phyloP scores from a whole-genome alignment of 2,113 vertebrate species.

The Spea bombifrons region DNA sequence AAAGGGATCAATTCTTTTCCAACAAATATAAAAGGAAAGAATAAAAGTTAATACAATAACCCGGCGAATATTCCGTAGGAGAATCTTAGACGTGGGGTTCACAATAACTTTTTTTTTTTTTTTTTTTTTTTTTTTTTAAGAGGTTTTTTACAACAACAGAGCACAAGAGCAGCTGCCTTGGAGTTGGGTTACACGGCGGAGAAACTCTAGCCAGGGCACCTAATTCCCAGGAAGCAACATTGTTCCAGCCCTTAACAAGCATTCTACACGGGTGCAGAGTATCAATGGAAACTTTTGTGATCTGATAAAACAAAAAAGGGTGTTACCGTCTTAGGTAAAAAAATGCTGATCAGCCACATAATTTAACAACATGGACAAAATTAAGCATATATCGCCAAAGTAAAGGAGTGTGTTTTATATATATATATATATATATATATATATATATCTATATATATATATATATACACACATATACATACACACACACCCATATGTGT shows the following conservation, averaged over 20 bases:
- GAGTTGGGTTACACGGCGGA: slow-evolving; percentile 27
- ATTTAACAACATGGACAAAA: too few relatives aligned
- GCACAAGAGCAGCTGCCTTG: slow-evolving; percentile 28
- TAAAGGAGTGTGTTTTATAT: neutral
- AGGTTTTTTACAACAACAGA: neutral
- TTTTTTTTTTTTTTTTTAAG: too few relatives aligned
- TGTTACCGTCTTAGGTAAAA: too few relatives aligned
- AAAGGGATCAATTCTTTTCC: neutral
- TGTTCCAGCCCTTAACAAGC: neutral
- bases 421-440: neutral
- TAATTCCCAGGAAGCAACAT: slow-evolving; percentile 35
- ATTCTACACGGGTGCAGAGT: neutral
- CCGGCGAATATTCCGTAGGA: neutral
- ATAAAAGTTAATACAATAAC: neutral
- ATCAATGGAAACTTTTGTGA: slow-evolving; percentile 10
- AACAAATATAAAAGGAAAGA: too few relatives aligned
- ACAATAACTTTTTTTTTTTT: neutral
- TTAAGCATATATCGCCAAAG: too few relatives aligned
- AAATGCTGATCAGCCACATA: too few relatives aligned
- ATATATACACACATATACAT: neutral
- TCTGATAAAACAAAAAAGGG: too few relatives aligned
- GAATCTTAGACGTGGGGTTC: slow-evolving; percentile 29
- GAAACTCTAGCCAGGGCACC: slow-evolving; percentile 5
- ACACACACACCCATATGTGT: neutral
- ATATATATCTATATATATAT: neutral